Conservation (phyloP, 2,888 invertebrate species). For the Anarsia innoxiella region DNA sequence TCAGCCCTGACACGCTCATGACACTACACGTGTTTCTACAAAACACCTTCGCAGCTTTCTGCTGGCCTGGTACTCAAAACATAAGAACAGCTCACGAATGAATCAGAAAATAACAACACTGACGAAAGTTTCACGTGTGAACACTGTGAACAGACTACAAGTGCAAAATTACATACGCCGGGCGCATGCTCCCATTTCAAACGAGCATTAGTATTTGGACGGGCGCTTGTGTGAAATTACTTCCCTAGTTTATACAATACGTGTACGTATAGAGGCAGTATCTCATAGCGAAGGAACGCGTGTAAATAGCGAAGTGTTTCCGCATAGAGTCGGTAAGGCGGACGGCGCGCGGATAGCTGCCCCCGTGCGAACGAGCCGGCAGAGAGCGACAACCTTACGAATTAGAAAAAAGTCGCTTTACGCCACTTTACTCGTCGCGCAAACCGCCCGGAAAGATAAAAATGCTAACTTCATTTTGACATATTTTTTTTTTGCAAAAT, state of each 20-base stretch:
- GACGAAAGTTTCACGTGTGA: slow-evolving; percentile 48
- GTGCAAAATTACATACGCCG: slow-evolving; percentile 43
- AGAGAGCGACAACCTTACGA: slow-evolving; percentile 73
- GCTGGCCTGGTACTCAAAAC: slow-evolving; percentile 55
- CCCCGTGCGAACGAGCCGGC: slow-evolving; percentile 64
- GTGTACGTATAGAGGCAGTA: slow-evolving; percentile 58
- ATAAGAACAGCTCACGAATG: slow-evolving; percentile 62
- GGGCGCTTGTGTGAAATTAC: slow-evolving; percentile 50
- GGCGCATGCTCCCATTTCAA: slow-evolving; percentile 36
- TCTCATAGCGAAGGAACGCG: slow-evolving; percentile 69
- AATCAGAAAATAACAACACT: slow-evolving; percentile 52
- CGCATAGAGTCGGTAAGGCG: slow-evolving; percentile 64
- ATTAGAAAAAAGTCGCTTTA: slow-evolving; percentile 66
- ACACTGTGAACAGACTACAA: slow-evolving; percentile 49
- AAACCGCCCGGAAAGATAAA: not conserved
- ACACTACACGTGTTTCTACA: slow-evolving; percentile 30
- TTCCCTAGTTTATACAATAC: slow-evolving; percentile 42
- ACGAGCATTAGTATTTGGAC: slow-evolving; percentile 25
- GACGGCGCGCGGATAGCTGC: slow-evolving; percentile 52
- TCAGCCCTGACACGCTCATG: slow-evolving; percentile 12
- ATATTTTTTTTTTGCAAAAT: too few species aligned
- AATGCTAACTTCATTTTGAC: too few species aligned
- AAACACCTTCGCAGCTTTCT: slow-evolving; percentile 32
- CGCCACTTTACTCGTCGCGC: slow-evolving; percentile 19
- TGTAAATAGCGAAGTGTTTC: slow-evolving; percentile 72